Base-by-base conservation (phyloP, 2,113 vertebrate species). In the Otocyon megalotis region DNA sequence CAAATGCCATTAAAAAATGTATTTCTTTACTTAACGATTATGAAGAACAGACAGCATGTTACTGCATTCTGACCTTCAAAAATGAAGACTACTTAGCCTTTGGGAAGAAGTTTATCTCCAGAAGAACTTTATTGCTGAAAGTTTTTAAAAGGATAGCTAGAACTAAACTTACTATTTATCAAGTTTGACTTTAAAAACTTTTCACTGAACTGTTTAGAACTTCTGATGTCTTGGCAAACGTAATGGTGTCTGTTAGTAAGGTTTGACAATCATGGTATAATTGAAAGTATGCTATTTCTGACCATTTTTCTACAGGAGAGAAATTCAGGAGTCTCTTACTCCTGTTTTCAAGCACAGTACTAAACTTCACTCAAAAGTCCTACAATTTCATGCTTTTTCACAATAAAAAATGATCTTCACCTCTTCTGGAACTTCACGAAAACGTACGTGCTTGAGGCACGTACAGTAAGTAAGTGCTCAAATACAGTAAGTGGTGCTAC, bases 21-120 rank as follows among this genome's bases (percentile, higher is more conserved):
- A 60, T 76, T 88, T 87, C n/a, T 93, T 85, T 84, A 88, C 43
- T 80, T 90, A 84, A 48, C 67, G 87, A 71, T 37, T 65, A 17
- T 88, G 58, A 97, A 60, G 60, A 90, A 85, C 22, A 77, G 60
- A 95, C 2, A 26, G 6, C 2, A 60, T 53, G 11, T 14, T 53
- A 63, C 54, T 67, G 90, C 16, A 85, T 94, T 81, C 83, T 81
- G 32, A 90, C 35, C 37, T 93, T 91, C 79, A 96, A 88, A 97
- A 96, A 58, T 60, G 48, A 80, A 62, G 83, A 90, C 30, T 74
- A 83, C 19, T 90, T 54, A 63, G 17, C 67, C 22, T 83, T 83
- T 60, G 65, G n/a, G 81, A 71, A 88, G 50, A 90, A 77, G 35
- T 74, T 72, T 56, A 74, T 84, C 13, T 88, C 50, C 69, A 72